Percentiles rank a stretch among this genome's conserved stretches.
Evolutionary conservation across 2,888 invertebrate species (phyloP).

Genomic region (Drosophila prolongata): DNA sequence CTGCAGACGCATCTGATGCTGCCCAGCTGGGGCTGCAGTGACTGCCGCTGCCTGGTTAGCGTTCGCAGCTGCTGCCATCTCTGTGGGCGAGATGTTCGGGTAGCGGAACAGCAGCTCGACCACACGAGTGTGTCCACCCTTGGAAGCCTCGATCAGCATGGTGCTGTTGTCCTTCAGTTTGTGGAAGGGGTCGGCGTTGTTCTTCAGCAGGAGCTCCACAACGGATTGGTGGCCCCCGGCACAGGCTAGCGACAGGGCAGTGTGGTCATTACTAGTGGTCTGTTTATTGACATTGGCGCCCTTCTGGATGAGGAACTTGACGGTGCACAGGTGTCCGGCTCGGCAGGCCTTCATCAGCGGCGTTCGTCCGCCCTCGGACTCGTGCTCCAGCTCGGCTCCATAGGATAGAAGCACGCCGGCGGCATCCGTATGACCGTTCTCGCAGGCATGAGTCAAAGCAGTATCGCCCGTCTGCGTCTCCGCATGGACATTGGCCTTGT

Average conservation of each 20-base stretch:
- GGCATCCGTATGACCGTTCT: slow-evolving; percentile 99
- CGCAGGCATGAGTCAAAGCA: slow-evolving; percentile 98
- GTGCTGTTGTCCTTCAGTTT: slow-evolving; percentile 99
- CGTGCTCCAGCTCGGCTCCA: slow-evolving; percentile 97
- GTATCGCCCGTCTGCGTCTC: slow-evolving; percentile 98
- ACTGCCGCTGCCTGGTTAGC: slow-evolving; percentile 56
- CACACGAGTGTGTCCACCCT: slow-evolving; percentile 98
- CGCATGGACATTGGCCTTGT: slow-evolving; percentile 95
- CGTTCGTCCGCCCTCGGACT: slow-evolving; percentile 98
- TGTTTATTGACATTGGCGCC: slow-evolving; percentile 94
- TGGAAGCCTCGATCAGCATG: slow-evolving; percentile 99
- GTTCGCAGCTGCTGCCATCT: slow-evolving; percentile 79
- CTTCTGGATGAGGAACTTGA: slow-evolving; percentile 96
- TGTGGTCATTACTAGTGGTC: slow-evolving; percentile 98
- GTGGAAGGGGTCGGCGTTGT: slow-evolving; percentile 97
- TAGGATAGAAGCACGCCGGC: slow-evolving; percentile 95
- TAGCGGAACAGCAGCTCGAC: slow-evolving; percentile 97
- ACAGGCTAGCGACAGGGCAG: slow-evolving; percentile 97
- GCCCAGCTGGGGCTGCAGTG: slow-evolving; percentile 67
- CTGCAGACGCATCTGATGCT: slow-evolving; percentile 81
- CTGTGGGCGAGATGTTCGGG: slow-evolving; percentile 90
- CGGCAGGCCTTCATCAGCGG: slow-evolving; percentile 99
- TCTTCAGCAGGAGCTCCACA: slow-evolving; percentile 95
- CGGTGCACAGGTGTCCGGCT: slow-evolving; percentile 97
- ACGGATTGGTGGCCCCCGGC: slow-evolving; percentile 97